Conservation (phyloP, 2,888 invertebrate species). For the Gasteruption jaculator region DNA sequence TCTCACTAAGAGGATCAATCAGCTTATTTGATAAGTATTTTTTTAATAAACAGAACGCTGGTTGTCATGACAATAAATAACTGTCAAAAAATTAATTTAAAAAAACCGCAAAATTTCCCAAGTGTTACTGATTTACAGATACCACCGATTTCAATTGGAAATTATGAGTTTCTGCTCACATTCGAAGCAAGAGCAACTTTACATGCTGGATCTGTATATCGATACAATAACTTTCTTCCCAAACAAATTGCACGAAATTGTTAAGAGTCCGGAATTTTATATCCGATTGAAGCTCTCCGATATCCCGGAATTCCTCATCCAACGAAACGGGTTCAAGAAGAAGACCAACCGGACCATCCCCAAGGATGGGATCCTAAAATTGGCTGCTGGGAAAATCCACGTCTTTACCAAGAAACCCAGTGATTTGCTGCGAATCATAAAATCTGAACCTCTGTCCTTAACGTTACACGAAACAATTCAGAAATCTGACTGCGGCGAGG, state of each 20-base stretch:
- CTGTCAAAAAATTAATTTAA: no score
- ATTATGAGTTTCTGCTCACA: no score
- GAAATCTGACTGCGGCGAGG: slow-evolving; percentile 13
- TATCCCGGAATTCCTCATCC: slow-evolving; percentile 32
- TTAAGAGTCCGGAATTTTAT: slow-evolving; percentile 20
- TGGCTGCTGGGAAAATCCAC: slow-evolving; percentile 30
- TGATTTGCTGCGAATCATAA: slow-evolving; percentile 27
- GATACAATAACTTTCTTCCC: slow-evolving; percentile 24
- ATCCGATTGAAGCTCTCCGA: slow-evolving; percentile 31
- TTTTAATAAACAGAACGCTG: no score
- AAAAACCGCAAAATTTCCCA: no score
- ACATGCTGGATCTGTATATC: slow-evolving; percentile 32
- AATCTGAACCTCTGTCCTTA: slow-evolving; percentile 23
- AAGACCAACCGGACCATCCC: slow-evolving; percentile 18
- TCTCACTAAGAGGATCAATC: no score
- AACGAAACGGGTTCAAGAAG: no score
- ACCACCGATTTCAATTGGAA: no score
- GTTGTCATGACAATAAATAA: no score
- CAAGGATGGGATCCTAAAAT: slow-evolving; percentile 20
- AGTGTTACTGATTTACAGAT: no score
- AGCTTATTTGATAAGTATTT: no score
- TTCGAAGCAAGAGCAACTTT: slow-evolving; percentile 32
- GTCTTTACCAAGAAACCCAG: slow-evolving; percentile 27
- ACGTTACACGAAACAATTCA: slow-evolving; percentile 19
- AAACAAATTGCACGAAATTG: slow-evolving; percentile 21